Conservation (phyloP, 2,113 vertebrate species). For the Tringa solitaria region DNA sequence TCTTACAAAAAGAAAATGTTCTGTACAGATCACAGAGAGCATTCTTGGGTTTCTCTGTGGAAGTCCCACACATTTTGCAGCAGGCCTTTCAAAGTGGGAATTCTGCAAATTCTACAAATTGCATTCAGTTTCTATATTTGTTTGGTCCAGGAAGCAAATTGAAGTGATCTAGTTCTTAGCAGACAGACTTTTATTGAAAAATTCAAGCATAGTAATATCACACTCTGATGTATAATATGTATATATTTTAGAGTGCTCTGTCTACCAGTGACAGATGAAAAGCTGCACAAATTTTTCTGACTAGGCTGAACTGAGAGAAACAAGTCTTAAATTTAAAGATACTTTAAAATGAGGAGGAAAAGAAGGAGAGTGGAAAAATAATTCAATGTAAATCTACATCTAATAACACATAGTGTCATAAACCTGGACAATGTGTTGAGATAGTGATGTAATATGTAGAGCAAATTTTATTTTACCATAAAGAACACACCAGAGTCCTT, state of each 20-base stretch:
- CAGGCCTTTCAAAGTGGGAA: not conserved
- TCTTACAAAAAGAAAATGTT: not conserved
- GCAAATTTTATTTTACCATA: not conserved
- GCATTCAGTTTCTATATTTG: not conserved
- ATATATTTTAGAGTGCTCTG: not conserved
- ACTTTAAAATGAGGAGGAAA: not conserved
- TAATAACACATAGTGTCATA: not conserved
- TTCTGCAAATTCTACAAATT: not conserved
- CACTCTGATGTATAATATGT: accelerated
- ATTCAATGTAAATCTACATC: not conserved
- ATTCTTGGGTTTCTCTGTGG: not conserved
- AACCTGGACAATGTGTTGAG: not conserved
- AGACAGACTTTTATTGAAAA: not conserved
- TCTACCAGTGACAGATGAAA: not conserved
- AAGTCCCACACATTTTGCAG: not conserved
- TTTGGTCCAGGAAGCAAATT: not conserved
- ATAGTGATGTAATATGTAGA: not conserved
- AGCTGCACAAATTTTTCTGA: not conserved
- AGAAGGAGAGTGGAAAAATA: not conserved
- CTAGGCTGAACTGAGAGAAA: not conserved
- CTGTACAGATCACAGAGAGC: not conserved
- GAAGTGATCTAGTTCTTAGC: not conserved
- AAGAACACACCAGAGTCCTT: not conserved
- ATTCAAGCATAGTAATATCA: accelerated
- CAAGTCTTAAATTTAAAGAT: not conserved